Evolutionary conservation across 2,113 vertebrate genomes (phyloP), one percentile per base, ranked within the genome.

Genomic region (Gallinago undulata): DNA sequence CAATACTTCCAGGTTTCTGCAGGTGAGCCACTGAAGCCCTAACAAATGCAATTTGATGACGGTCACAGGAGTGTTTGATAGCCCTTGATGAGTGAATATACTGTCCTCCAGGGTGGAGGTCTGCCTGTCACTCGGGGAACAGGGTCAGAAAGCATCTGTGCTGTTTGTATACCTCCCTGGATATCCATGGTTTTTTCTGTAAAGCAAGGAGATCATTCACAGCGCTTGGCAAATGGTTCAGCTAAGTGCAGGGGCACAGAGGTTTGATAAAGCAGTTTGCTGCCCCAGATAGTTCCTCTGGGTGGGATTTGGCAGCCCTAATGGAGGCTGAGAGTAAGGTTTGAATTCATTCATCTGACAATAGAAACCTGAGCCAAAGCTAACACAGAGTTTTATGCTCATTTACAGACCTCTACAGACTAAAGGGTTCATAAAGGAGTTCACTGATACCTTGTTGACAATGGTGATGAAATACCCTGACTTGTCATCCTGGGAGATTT

Each of bases 401-500:
- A 91, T 97, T 97, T 97, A 94, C 92, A 96, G 95, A 96, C 78
- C 95, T 97, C 93, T 91, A 13, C 90, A 97, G 94, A 94, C 91
- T 91, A 94, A 90, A 94, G 82, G 57, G 94, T 95, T 96, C 94
- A 91, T 96, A 93, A 95, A 97, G 93, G 95, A 96, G 90, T 97
- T 96, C 94, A 96, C 90, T 93, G 94, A 96, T 96, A 96, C 90
- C 94, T 96, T 97, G 95, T 90, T 96, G 95, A 96, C 95, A 96
- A 90, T 95, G 79, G 95, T 93, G 95, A 95, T 97, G 96, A 97
- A 97, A 97, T 95, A 95, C 75, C 51, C 92, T 95, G 94, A 93
- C 95, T 96, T 95, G 90, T 96, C 96, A 96, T 96, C 92, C 96
- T 97, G 94, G 90, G 94, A 96, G 96, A 96, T 96, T 96, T 97